Percentiles rank a stretch among this genome's conserved stretches.
These are phyloP conservation scores for Tolmerus cingulatus DNA, from an alignment of 2,888 invertebrate genomes.

Conservation along the genomic window DNA sequence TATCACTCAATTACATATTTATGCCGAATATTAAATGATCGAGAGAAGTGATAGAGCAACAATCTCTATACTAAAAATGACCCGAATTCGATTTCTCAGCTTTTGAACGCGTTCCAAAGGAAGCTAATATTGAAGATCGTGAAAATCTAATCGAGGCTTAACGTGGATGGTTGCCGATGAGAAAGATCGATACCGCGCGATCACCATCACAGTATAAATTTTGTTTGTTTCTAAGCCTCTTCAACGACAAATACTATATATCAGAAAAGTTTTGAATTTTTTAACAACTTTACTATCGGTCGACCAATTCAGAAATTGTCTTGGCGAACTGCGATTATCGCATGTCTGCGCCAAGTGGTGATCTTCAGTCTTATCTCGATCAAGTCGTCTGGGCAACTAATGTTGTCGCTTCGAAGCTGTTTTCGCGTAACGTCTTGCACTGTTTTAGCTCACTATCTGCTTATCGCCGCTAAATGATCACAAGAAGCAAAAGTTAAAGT, in stretches of 20 bases:
- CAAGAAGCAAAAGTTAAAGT: neutral
- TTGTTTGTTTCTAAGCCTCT: neutral
- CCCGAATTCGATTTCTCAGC: neutral
- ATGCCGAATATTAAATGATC: neutral
- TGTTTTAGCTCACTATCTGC: neutral
- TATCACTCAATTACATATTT: neutral
- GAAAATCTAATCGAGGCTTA: constrained; percentile 21
- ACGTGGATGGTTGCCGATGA: constrained; percentile 18
- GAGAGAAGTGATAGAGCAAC: neutral
- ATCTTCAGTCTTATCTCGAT: neutral
- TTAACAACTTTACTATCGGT: neutral
- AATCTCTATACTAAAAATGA: neutral
- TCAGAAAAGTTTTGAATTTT: neutral
- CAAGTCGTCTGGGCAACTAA: neutral
- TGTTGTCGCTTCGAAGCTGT: neutral
- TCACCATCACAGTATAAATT: constrained; percentile 21
- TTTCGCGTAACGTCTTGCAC: neutral
- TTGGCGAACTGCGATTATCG: neutral
- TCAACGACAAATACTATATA: neutral
- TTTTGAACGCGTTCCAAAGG: neutral
- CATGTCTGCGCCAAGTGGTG: neutral
- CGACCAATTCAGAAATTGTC: neutral
- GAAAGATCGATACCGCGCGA: neutral
- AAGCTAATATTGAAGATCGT: neutral
- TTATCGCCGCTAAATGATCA: neutral